phyloP scores from a whole-genome alignment of 2,113 vertebrate species.

The Pipra filicauda region DNA sequence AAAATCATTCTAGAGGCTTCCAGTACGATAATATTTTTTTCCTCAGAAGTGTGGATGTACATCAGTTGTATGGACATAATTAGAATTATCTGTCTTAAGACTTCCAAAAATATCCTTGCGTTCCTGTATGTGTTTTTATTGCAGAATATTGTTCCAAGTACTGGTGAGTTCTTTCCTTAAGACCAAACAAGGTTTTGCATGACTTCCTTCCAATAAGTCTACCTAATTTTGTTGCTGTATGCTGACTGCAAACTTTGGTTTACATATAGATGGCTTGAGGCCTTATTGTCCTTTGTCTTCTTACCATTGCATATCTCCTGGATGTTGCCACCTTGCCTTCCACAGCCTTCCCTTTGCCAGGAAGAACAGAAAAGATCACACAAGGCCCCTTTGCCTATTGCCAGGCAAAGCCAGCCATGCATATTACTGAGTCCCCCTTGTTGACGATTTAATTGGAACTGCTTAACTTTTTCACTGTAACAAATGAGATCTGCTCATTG shows the following conservation, averaged over 20 bases:
- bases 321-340: not conserved
- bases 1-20: not conserved
- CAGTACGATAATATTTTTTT: not conserved
- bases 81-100: not conserved
- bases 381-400: not conserved
- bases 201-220: not conserved
- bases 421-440: not conserved
- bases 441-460: not conserved
- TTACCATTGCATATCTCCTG: not conserved
- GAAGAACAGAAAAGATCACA: not conserved
- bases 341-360: not conserved
- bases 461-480: not conserved
- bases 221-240: not conserved
- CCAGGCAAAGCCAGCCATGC: not conserved
- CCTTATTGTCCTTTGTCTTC: not conserved
- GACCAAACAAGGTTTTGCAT: not conserved
- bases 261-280: not conserved
- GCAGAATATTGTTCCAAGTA: not conserved
- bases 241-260: not conserved
- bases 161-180: not conserved
- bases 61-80: not conserved
- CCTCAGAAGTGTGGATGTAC: not conserved
- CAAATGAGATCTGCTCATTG: not conserved
- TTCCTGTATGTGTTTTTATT: rapidly evolving
- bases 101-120: not conserved